A percentile compares a stretch with the other conserved stretches of the same genome.
These are phyloP conservation scores for Palaemon carinicauda DNA, from an alignment of 1,140 invertebrate genomes.

Conservation along the genomic window DNA sequence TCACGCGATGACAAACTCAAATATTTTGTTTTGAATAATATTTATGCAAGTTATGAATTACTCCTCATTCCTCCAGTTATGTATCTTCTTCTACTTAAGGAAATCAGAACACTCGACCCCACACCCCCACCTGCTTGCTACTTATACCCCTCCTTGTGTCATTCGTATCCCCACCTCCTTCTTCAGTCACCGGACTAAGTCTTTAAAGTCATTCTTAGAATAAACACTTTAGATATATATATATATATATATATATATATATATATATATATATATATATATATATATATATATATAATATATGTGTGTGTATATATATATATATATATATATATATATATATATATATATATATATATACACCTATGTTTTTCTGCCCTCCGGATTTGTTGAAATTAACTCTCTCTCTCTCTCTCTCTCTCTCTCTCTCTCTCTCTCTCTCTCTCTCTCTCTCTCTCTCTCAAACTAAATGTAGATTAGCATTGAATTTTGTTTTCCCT, in stretches of 20 bases:
- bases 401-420: not conserved
- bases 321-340: no score
- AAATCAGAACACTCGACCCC: not conserved
- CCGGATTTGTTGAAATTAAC: not conserved
- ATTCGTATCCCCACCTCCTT: not conserved
- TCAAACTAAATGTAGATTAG: no score
- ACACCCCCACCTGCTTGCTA: not conserved
- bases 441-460: no score
- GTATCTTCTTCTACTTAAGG: not conserved
- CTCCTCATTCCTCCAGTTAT: not conserved
- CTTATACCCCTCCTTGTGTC: not conserved
- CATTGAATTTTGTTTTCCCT: no score
- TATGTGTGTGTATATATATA: no score
- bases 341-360: no score
- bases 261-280: no score
- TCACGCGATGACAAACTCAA: no score
- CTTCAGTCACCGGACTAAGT: not conserved
- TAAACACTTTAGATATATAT: not conserved
- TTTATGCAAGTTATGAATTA: no score
- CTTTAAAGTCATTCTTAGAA: not conserved
- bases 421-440: conserved; percentile 16
- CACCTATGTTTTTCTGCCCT: not conserved
- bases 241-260: no score
- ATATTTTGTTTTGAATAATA: no score
- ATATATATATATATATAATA: no score